Evolutionary conservation across 1,140 invertebrate species (phyloP).

Genomic region (Tribolium castaneum): DNA sequence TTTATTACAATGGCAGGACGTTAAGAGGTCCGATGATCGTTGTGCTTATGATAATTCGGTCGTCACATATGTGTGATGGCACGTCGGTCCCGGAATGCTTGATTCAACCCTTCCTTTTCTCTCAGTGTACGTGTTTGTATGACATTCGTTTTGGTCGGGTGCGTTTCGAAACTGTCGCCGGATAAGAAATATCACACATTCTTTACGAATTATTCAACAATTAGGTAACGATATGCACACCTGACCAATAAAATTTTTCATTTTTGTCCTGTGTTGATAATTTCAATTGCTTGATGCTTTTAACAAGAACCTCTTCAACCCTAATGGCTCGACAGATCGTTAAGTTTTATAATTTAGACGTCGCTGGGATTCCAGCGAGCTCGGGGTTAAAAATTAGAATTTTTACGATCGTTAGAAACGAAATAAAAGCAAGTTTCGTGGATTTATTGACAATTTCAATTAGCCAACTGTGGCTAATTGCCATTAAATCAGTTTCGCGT

Average conservation of each 20-base stretch:
- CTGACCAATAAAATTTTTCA: not conserved
- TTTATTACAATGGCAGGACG: conserved; percentile 37
- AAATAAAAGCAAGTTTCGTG: too few species aligned
- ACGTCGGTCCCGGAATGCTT: conserved; percentile 15
- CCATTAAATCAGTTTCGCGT: not conserved
- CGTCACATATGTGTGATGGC: conserved; percentile 35
- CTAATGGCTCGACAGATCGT: conserved; percentile 1
- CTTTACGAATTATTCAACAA: conserved; percentile 23
- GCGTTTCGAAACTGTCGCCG: conserved; percentile 25
- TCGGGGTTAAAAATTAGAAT: too few species aligned
- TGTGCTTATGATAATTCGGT: conserved; percentile 28
- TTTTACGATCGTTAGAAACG: too few species aligned
- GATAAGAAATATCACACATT: conserved; percentile 38
- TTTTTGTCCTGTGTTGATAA: not conserved
- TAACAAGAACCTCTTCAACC: not conserved
- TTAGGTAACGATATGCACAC: not conserved
- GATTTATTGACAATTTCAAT: not conserved
- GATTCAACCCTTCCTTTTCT: conserved; percentile 16
- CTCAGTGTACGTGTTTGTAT: conserved; percentile 38
- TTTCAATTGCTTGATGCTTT: not conserved
- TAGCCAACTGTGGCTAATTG: not conserved
- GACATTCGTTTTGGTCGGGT: conserved; percentile 38
- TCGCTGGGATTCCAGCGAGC: not conserved
- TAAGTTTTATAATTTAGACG: not conserved
- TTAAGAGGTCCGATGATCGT: conserved; percentile 37